Evolutionary conservation across 2,113 vertebrate genomes (phyloP).

Genomic region (Clarias macrocephalus): DNA sequence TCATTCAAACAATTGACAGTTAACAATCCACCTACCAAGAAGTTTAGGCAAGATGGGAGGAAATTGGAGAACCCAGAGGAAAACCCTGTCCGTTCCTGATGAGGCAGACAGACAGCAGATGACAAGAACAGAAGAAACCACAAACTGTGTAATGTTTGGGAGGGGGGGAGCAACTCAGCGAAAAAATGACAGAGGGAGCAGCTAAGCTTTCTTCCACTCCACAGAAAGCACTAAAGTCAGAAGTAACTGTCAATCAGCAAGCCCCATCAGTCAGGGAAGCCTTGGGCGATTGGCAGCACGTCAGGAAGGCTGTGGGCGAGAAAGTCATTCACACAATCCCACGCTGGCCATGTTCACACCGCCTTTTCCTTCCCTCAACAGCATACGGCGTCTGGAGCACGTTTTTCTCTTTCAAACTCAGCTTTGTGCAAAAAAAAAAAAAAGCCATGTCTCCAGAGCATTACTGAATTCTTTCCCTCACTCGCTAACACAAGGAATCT

Average conservation of each 20-base stretch:
- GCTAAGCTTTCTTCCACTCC: slow-evolving; percentile 11
- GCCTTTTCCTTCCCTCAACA: slow-evolving; percentile 20
- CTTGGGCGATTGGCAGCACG: slow-evolving; percentile 19
- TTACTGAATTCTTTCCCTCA: slow-evolving; percentile 30
- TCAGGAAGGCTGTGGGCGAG: slow-evolving; percentile 25
- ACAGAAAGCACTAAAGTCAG: slow-evolving; percentile 8
- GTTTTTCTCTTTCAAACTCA: slow-evolving; percentile 37
- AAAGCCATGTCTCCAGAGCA: slow-evolving; percentile 18
- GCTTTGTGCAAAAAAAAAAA: neutral
- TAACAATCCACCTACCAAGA: neutral
- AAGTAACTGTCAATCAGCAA: slow-evolving; percentile 26
- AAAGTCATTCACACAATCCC: slow-evolving; percentile 33
- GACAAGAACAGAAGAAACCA: slow-evolving; percentile 5
- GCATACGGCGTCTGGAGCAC: slow-evolving; percentile 9
- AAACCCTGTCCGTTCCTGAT: neutral
- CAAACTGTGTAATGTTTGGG: neutral
- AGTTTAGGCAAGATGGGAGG: neutral
- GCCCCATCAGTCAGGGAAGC: slow-evolving; percentile 25
- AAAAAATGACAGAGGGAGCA: neutral
- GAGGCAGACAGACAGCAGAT: neutral
- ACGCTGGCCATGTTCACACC: slow-evolving; percentile 26
- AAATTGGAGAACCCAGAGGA: neutral
- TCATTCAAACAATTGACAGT: neutral
- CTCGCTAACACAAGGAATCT: slow-evolving; percentile 9
- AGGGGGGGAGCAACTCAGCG: neutral